Evolutionary conservation across 2,113 vertebrate species (phyloP).

Genomic region (Ophthalmolycus amberensis): DNA sequence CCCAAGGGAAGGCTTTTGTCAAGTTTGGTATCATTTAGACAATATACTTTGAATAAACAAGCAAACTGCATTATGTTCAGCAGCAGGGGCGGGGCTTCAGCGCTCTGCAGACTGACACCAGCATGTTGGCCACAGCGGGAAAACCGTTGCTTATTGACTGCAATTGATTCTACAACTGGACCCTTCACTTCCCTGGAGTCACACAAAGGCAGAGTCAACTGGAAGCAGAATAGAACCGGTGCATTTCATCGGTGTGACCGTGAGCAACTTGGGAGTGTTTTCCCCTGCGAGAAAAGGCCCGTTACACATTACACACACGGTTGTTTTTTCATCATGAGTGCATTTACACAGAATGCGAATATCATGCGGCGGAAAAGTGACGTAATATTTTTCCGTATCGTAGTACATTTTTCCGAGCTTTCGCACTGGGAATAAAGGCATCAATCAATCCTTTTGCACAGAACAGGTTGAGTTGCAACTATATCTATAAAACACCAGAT

Average conservation of each 20-base stretch:
- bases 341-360: no score
- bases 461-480: no score
- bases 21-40: background rate
- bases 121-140: background rate
- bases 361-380: no score
- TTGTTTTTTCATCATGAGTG: no score
- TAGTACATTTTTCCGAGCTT: no score
- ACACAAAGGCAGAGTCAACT: background rate
- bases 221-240: background rate
- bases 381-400: no score
- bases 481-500: background rate
- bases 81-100: background rate
- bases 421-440: background rate
- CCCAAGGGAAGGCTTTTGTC: background rate
- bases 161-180: background rate
- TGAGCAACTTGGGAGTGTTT: background rate
- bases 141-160: background rate
- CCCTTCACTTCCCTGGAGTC: background rate
- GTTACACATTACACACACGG: no score
- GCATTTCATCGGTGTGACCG: background rate
- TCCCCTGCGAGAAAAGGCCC: no score
- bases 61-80: background rate
- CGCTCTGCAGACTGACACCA: background rate
- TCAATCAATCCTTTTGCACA: background rate
- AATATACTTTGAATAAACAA: background rate